A percentile compares a stretch with the other conserved stretches of the same genome.
phyloP scores from a whole-genome alignment of 2,113 vertebrate species.

The Phrynosoma blainvillii region DNA sequence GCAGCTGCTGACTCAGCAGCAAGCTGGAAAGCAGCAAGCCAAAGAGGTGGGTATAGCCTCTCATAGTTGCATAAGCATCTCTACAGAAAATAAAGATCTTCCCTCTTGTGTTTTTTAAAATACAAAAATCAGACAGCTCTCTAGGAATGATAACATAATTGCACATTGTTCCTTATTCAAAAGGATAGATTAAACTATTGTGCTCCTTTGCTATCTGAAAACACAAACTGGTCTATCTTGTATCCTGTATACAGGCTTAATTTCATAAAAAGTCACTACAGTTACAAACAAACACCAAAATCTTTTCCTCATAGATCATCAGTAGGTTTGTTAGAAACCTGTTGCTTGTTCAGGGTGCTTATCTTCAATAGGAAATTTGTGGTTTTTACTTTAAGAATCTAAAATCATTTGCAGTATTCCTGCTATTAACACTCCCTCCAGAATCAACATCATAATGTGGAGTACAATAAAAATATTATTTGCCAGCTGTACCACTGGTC shows the following conservation, averaged over 20 bases:
- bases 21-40: slow-evolving; percentile 89
- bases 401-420: slow-evolving; percentile 8
- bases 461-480: slow-evolving; percentile 10
- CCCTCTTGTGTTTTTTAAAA: background rate
- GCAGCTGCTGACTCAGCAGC: slow-evolving; percentile 96
- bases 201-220: background rate
- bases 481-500: background rate
- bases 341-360: background rate
- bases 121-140: background rate
- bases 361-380: background rate
- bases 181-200: background rate
- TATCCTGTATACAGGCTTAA: background rate
- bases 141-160: background rate
- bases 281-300: background rate
- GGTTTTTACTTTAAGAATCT: background rate
- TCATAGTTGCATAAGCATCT: background rate
- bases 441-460: background rate
- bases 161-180: background rate
- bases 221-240: background rate
- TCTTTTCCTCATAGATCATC: background rate
- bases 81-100: background rate
- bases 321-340: background rate
- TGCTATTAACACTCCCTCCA: slow-evolving; percentile 7
- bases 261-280: background rate
- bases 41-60: slow-evolving; percentile 89